phyloP scores from a whole-genome alignment of 2,797 vertebrate genomes.

The Mastacembelus armatus region DNA sequence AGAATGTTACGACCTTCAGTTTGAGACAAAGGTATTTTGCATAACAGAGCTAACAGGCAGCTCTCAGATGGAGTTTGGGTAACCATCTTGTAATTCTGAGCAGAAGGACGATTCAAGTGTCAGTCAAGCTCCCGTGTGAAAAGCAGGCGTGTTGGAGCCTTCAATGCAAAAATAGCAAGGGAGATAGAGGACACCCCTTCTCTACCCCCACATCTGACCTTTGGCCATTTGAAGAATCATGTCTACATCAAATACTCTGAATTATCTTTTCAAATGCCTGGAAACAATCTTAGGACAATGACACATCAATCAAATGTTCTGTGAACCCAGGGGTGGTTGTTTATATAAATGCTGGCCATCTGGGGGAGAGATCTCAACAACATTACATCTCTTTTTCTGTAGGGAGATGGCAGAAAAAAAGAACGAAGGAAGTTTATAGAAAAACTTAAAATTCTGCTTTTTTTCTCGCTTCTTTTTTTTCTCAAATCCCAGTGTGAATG shows the following conservation, averaged over 20 bases:
- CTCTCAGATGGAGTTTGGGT: constrained; percentile 62
- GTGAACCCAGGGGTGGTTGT: constrained; percentile 73
- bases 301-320: constrained; percentile 78
- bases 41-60: constrained; percentile 56
- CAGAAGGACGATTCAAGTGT: constrained; percentile 68
- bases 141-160: constrained; percentile 59
- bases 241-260: constrained; percentile 70
- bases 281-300: constrained; percentile 80
- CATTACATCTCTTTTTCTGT: constrained; percentile 73
- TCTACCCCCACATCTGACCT: constrained; percentile 77
- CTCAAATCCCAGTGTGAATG: constrained; percentile 80
- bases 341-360: constrained; percentile 79
- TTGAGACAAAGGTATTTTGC: constrained; percentile 62
- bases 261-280: constrained; percentile 83
- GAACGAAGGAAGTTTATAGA: constrained; percentile 76
- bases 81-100: constrained; percentile 62
- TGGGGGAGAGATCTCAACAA: constrained; percentile 74
- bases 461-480: constrained; percentile 42
- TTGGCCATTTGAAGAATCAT: constrained; percentile 63
- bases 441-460: constrained; percentile 78
- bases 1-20: constrained; percentile 41
- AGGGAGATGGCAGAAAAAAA: constrained; percentile 72
- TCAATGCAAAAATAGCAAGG: constrained; percentile 70
- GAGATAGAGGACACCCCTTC: constrained; percentile 70
- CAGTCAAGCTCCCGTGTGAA: constrained; percentile 72